Evolutionary conservation across 2,797 vertebrate genomes (phyloP).

Genomic region (Cetoscarus ocellatus): DNA sequence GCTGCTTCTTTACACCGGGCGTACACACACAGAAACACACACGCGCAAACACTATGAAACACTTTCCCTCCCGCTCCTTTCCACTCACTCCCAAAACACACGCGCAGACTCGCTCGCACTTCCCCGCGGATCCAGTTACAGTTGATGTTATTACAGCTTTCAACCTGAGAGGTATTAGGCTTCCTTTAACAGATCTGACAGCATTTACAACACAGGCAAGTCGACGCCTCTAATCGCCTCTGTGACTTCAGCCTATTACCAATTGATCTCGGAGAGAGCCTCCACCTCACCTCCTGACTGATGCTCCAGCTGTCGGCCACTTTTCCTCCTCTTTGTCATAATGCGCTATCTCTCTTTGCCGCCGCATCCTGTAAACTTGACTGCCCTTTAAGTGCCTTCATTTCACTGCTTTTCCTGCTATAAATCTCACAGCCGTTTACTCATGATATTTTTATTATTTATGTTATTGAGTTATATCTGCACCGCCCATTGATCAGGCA

Average conservation of each 20-base stretch:
- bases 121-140: conserved; percentile 81
- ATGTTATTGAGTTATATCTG: conserved; percentile 41
- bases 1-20: conserved; percentile 61
- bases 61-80: conserved; percentile 58
- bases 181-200: conserved; percentile 86
- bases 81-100: conserved; percentile 51
- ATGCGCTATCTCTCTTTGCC: conserved; percentile 49
- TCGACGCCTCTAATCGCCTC: conserved; percentile 81
- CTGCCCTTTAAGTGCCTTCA: conserved; percentile 51
- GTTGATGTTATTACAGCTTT: conserved; percentile 87
- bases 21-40: conserved; percentile 48
- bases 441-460: conserved; percentile 42
- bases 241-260: conserved; percentile 82
- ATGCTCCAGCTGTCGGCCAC: conserved; percentile 55
- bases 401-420: conserved; percentile 23
- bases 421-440: conserved; percentile 33
- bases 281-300: conserved; percentile 65
- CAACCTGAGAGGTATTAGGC: conserved; percentile 86
- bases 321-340: conserved; percentile 66
- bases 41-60: conserved; percentile 60
- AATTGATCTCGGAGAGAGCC: conserved; percentile 78
- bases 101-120: conserved; percentile 73
- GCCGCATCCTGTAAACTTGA: conserved; percentile 40
- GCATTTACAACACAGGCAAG: conserved; percentile 84
- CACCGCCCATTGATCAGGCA: conserved; percentile 34